Percentiles rank a stretch among this genome's conserved stretches.
phyloP scores from a whole-genome alignment of 1,140 invertebrate genomes.

The Medauroidea extradentata region DNA sequence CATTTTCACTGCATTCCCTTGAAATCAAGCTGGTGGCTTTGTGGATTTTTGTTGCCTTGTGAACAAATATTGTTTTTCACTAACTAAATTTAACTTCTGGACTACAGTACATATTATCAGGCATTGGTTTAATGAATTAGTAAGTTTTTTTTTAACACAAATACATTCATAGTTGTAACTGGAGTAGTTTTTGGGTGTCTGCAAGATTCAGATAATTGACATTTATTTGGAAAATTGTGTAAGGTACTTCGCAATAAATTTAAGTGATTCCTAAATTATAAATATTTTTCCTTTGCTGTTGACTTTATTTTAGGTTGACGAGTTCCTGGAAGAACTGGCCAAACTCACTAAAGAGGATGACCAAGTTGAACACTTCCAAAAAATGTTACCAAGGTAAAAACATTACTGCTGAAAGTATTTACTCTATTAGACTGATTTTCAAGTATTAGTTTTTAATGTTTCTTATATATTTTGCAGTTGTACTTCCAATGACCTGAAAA shows the following conservation, averaged over 20 bases:
- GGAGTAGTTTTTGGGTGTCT: too few species aligned
- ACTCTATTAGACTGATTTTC: slow-evolving; percentile 4
- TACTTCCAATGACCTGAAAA: slow-evolving; percentile 79
- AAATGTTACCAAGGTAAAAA: slow-evolving; percentile 58
- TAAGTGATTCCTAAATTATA: too few species aligned
- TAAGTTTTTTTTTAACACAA: too few species aligned
- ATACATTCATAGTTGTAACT: too few species aligned
- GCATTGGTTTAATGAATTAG: too few species aligned
- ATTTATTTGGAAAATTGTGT: too few species aligned
- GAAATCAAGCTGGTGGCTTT: too few species aligned
- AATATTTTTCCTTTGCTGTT: neutral
- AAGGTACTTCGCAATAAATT: too few species aligned
- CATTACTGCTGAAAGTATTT: too few species aligned
- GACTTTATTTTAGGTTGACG: slow-evolving; percentile 55
- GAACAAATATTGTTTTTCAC: neutral
- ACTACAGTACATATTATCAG: neutral
- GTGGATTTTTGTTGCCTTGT: too few species aligned
- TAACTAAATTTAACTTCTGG: neutral
- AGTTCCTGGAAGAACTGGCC: slow-evolving; percentile 66
- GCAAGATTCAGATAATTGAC: neutral
- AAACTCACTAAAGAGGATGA: slow-evolving; percentile 82
- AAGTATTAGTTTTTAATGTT: too few species aligned
- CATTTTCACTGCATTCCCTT: too few species aligned
- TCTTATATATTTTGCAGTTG: slow-evolving; percentile 53
- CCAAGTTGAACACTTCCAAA: slow-evolving; percentile 69